Evolutionary conservation across 2,113 vertebrate species (phyloP).

Genomic region (Eptesicus fuscus): DNA sequence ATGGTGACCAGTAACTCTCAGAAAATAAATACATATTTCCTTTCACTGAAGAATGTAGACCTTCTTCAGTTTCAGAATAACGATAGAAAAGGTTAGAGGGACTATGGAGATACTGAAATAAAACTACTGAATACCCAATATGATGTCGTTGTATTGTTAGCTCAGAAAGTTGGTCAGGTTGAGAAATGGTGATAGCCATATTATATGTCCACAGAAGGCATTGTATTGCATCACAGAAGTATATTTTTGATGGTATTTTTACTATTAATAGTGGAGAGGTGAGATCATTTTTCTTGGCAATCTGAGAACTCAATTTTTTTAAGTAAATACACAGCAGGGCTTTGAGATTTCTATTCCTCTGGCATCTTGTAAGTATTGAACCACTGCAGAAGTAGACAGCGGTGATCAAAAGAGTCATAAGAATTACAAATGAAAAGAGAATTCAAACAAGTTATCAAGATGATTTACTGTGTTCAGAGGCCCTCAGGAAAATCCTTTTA

Average conservation of each 20-base stretch:
- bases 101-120: neutral
- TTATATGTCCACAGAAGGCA: neutral
- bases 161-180: neutral
- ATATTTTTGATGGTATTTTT: neutral
- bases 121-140: neutral
- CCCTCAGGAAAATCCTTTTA: neutral
- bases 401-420: conserved; percentile 19
- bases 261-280: neutral
- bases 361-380: conserved; percentile 16
- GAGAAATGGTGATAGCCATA: conserved; percentile 9
- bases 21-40: neutral
- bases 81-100: neutral
- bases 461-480: conserved; percentile 11
- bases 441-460: neutral
- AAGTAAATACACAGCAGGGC: neutral
- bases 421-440: conserved; percentile 36
- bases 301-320: neutral
- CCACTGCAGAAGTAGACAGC: neutral
- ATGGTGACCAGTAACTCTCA: neutral
- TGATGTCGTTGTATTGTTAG: neutral
- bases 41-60: neutral
- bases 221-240: neutral
- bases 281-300: conserved; percentile 2
- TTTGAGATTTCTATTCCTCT: conserved; percentile 30
- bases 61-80: neutral